Conservation (phyloP, 2,797 vertebrate species). For the Fratercula arctica region DNA sequence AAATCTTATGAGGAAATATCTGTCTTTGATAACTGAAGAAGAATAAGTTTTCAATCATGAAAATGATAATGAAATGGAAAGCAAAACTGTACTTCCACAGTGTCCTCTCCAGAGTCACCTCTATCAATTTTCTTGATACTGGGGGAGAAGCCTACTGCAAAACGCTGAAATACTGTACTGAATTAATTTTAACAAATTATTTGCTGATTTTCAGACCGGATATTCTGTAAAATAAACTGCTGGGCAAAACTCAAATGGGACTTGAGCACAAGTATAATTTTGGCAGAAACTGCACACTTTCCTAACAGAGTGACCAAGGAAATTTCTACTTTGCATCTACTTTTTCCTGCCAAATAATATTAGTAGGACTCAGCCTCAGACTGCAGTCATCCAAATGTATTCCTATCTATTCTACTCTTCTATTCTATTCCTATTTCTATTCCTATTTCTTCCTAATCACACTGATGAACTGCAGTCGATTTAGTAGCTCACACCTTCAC, state of each 20-base stretch:
- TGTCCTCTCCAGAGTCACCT: background rate
- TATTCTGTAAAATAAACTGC: background rate
- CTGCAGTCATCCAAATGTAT: background rate
- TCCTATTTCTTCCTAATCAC: background rate
- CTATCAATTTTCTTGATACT: background rate
- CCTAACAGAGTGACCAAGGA: background rate
- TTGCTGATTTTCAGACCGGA: background rate
- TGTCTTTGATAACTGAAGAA: background rate
- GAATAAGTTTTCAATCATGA: background rate
- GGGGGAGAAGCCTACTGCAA: background rate
- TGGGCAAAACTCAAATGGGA: background rate
- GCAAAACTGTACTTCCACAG: background rate
- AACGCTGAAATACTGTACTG: background rate
- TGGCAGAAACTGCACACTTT: background rate
- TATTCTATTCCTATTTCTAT: too few relatives aligned
- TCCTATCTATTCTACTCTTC: too few relatives aligned
- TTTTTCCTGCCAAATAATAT: accelerated
- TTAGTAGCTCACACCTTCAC: background rate
- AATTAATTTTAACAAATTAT: background rate
- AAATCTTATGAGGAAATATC: background rate
- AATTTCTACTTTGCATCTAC: background rate
- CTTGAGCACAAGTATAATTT: background rate
- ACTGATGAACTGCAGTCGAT: background rate
- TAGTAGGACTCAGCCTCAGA: background rate
- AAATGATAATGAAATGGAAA: background rate